These are phyloP conservation scores for Podiceps cristatus DNA, from an alignment of 2,113 vertebrate genomes.

Conservation along the genomic window DNA sequence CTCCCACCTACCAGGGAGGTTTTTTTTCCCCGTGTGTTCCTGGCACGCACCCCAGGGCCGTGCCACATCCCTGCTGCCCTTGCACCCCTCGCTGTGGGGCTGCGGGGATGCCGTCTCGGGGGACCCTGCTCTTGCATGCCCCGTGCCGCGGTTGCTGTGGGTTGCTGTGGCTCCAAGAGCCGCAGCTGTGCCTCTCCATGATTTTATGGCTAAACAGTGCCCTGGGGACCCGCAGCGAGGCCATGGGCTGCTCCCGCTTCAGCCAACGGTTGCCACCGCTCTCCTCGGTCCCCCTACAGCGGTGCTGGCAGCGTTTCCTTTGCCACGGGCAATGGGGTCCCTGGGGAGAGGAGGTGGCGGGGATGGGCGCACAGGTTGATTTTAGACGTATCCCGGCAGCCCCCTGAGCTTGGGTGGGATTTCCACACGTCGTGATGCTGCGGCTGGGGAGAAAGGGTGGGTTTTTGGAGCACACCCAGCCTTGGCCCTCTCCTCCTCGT, in stretches of 20 bases:
- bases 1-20: neutral
- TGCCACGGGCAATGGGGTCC: neutral
- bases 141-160: fast-evolving
- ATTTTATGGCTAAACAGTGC: neutral
- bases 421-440: neutral
- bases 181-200: fast-evolving
- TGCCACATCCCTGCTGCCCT: fast-evolving
- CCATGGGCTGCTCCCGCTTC: neutral
- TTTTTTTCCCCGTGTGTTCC: fast-evolving
- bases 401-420: neutral
- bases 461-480: neutral
- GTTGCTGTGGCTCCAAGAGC: neutral
- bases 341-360: neutral
- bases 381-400: neutral
- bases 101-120: neutral
- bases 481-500: neutral
- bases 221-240: neutral
- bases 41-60: fast-evolving
- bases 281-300: fast-evolving
- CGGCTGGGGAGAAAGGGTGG: neutral
- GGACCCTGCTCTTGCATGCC: neutral
- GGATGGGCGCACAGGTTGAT: neutral
- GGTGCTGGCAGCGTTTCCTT: neutral
- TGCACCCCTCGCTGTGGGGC: neutral
- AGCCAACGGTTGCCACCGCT: neutral